Base-by-base conservation (phyloP, 2,888 invertebrate genomes). In the Idaea dimidiata region DNA sequence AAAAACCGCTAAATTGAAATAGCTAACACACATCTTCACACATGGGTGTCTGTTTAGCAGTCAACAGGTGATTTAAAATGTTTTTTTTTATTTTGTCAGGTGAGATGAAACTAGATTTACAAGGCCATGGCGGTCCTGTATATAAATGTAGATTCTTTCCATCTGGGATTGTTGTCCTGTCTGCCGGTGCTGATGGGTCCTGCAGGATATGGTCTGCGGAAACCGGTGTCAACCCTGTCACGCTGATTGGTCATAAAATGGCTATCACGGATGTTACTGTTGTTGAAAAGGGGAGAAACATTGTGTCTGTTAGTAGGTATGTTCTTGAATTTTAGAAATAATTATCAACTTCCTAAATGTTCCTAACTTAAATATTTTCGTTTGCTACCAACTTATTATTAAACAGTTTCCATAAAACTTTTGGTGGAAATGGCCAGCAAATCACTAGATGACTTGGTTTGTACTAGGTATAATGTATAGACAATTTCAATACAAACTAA, bases 191-290 rank as follows among this genome's bases (percentile, higher is more conserved):
- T 53, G 96, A 96, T 85, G 94, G 95, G 74, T 93, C 93, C 55
- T 84, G 95, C 55, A 94, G 94, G 79, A 93, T 96, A 63, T 96
- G 96, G 96, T 95, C 95, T 60, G 95, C 95, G 0, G 94, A 95
- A 72, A 93, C 93, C 32, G 96, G 96, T 18, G 82, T 93, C 59
- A 95, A 95, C 82, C 95, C 95, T 17, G 94, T 94, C 1, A 95
- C 94, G 4, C 77, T 96, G 18, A 91, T 82, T 61, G 96, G 96
- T 0, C 96, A 96, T 76, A 93, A 84, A 56, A 94, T 93, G 93
- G 93, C 95, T 24, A 84, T 96, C 6, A 88, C 89, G 57, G 96
- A 95, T 84, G 77, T 95, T 43, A 90, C 87, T 60, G 93, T 96
- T 65, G 85, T 96, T 61, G 96, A 95, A 33, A 92, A 93, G 69